These are phyloP conservation scores for Staurois parvus DNA, from an alignment of 2,797 vertebrate species.

Conservation along the genomic window DNA sequence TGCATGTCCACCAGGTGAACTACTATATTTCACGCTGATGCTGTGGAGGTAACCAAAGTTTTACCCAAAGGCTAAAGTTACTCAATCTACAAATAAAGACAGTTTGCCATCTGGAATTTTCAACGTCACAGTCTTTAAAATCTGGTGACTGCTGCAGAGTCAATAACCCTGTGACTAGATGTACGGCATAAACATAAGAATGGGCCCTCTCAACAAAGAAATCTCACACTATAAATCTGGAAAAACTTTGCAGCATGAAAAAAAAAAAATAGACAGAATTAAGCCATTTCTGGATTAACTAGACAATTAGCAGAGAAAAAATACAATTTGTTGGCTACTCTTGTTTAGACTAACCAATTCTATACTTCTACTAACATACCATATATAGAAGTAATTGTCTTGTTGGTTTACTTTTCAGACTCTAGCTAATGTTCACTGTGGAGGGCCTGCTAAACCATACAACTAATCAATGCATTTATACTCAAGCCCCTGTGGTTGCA, in stretches of 20 bases:
- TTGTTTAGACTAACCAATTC: slow-evolving; percentile 49
- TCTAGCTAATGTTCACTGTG: slow-evolving; percentile 8
- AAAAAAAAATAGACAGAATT: neutral
- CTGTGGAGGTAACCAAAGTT: neutral
- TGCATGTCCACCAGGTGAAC: neutral
- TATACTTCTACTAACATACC: slow-evolving; percentile 27
- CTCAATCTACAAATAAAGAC: neutral
- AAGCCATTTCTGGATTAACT: neutral
- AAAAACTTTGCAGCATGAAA: slow-evolving; percentile 6
- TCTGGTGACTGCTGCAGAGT: slow-evolving; percentile 1
- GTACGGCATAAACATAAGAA: slow-evolving; percentile 14
- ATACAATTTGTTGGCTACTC: slow-evolving; percentile 22
- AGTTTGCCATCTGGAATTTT: slow-evolving; percentile 7
- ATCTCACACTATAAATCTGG: slow-evolving; percentile 29
- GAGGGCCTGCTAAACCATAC: too few species aligned
- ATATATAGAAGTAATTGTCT: slow-evolving; percentile 18
- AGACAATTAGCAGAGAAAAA: slow-evolving; percentile 20
- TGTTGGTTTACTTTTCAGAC: neutral
- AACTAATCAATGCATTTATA: neutral
- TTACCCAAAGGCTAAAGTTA: neutral
- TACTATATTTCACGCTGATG: neutral
- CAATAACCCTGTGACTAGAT: slow-evolving; percentile 42
- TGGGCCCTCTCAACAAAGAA: neutral
- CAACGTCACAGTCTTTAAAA: slow-evolving; percentile 2
- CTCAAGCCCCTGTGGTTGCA: neutral